Evolutionary conservation across 2,888 invertebrate genomes (phyloP).

Genomic region (Adela reaumurella): DNA sequence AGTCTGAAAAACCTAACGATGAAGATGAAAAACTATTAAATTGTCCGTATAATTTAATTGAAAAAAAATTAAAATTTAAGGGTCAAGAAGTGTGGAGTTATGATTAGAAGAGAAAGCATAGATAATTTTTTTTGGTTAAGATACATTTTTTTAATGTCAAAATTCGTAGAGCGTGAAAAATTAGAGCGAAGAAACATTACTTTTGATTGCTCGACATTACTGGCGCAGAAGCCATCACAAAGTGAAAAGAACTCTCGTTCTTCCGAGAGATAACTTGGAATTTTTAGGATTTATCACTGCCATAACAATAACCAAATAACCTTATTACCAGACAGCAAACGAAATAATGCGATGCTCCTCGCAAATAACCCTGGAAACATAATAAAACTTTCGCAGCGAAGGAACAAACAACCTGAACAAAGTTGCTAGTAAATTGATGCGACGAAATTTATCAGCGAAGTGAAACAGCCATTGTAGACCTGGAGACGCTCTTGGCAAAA

Average conservation of each 20-base stretch:
- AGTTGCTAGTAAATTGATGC: neutral
- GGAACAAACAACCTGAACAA: neutral
- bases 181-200: neutral
- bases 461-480: too few relatives aligned
- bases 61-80: too few relatives aligned
- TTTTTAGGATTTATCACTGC: neutral
- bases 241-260: neutral
- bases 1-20: too few relatives aligned
- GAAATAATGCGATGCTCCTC: neutral
- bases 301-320: neutral
- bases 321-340: neutral
- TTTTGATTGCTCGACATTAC: neutral
- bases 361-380: neutral
- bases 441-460: too few relatives aligned
- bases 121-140: too few relatives aligned
- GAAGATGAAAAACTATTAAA: too few relatives aligned
- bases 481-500: too few relatives aligned
- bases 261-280: neutral
- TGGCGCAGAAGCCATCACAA: neutral
- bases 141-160: too few relatives aligned
- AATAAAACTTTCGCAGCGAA: neutral
- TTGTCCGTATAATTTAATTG: too few relatives aligned
- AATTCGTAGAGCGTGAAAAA: too few relatives aligned
- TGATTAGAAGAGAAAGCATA: too few relatives aligned
- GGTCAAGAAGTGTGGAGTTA: too few relatives aligned